Conservation (phyloP, 2,797 vertebrate genomes). For the Pogonophryne albipinna region DNA sequence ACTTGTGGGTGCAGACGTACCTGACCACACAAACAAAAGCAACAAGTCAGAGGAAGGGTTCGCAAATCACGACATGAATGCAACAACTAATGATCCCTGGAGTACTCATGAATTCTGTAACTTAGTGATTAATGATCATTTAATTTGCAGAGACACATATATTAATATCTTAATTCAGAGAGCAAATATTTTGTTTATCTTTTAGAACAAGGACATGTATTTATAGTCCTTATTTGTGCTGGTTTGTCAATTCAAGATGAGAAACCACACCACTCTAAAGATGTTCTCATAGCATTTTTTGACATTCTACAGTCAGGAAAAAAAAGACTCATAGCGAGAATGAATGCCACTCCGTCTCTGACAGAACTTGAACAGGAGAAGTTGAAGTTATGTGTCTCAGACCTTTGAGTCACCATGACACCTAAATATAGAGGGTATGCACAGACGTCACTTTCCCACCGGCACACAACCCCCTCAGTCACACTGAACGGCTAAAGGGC, state of each 20-base stretch:
- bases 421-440: not conserved
- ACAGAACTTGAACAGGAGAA: not conserved
- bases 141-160: not conserved
- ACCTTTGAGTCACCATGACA: not conserved
- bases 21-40: slow-evolving; percentile 52
- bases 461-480: too few species aligned
- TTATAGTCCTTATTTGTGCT: not conserved
- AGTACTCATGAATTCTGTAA: too few species aligned
- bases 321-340: not conserved
- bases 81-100: not conserved
- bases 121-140: too few species aligned
- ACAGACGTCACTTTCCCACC: too few species aligned
- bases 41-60: slow-evolving; percentile 13
- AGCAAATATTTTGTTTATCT: not conserved
- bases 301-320: not conserved
- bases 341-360: not conserved
- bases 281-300: not conserved
- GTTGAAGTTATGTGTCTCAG: not conserved
- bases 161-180: not conserved
- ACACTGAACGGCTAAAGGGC: too few species aligned
- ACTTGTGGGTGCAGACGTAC: slow-evolving; percentile 35
- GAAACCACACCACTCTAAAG: too few species aligned
- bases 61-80: not conserved
- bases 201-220: not conserved
- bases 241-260: not conserved